Percentiles rank a stretch among this genome's conserved stretches.
phyloP scores from a whole-genome alignment of 2,888 invertebrate genomes.

The Rosalia funebris region DNA sequence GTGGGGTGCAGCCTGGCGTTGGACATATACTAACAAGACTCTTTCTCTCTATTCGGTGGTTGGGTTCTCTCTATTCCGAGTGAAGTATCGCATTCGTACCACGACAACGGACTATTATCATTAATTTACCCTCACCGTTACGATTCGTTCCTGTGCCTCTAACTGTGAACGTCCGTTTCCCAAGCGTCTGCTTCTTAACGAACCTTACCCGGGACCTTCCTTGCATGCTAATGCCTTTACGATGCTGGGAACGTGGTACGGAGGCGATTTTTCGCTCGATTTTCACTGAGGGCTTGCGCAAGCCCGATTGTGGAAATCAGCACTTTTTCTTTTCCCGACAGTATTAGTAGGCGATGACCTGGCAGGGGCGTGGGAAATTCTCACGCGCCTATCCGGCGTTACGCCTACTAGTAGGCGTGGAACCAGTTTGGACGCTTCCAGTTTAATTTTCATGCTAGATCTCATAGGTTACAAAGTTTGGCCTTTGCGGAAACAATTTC shows the following conservation, averaged over 20 bases:
- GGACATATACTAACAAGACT: constrained; percentile 20
- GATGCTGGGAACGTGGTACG: constrained; percentile 29
- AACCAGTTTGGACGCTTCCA: too few species aligned
- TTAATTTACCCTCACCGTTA: constrained; percentile 34
- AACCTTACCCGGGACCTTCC: constrained; percentile 25
- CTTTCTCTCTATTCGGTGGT: constrained; percentile 40
- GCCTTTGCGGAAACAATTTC: too few species aligned
- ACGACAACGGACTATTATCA: constrained; percentile 14
- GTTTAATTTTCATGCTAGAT: too few species aligned
- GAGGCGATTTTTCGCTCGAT: constrained; percentile 21
- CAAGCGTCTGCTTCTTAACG: constrained; percentile 31
- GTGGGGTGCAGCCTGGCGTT: too few species aligned
- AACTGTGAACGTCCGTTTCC: constrained; percentile 25
- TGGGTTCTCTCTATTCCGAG: constrained; percentile 39
- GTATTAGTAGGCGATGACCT: neutral
- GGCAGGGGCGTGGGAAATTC: too few species aligned
- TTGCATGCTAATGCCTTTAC: constrained; percentile 43
- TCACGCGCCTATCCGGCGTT: too few species aligned
- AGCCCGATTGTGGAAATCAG: constrained; percentile 35
- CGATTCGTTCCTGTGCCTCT: constrained; percentile 32
- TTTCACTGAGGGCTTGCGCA: constrained; percentile 41
- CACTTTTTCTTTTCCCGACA: constrained; percentile 22
- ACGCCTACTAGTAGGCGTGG: too few species aligned
- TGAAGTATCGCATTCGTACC: constrained; percentile 33
- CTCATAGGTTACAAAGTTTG: too few species aligned